These are phyloP conservation scores for Acinonyx jubatus DNA, from an alignment of 2,113 vertebrate species.

Conservation along the genomic window DNA sequence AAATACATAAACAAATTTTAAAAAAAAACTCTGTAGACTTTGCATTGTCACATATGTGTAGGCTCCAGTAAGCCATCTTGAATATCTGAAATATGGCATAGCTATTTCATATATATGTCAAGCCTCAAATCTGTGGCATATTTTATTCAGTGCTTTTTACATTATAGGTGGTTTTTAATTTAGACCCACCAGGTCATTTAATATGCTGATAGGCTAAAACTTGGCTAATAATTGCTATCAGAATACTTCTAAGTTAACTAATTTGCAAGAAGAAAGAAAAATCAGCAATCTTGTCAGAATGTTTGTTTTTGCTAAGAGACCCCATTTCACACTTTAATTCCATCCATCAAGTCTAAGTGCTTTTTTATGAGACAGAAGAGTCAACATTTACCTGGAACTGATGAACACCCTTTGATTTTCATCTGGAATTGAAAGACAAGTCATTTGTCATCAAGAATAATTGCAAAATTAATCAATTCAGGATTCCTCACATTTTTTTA, in stretches of 20 bases:
- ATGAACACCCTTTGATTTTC: background rate
- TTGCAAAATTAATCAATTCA: slow-evolving; percentile 30
- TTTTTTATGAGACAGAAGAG: slow-evolving; percentile 30
- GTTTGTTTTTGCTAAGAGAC: background rate
- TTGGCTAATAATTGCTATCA: background rate
- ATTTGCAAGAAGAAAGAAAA: background rate
- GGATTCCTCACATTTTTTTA: background rate
- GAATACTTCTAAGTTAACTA: background rate
- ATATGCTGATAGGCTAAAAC: slow-evolving; percentile 30
- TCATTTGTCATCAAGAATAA: background rate
- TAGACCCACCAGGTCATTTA: background rate
- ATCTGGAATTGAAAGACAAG: slow-evolving; percentile 1
- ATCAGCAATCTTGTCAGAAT: background rate
- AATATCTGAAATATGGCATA: background rate
- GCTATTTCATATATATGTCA: background rate
- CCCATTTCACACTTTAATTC: slow-evolving; percentile 10
- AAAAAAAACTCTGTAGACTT: background rate
- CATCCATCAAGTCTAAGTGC: background rate
- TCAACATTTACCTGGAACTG: slow-evolving; percentile 13
- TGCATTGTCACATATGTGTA: background rate
- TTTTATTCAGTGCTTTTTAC: background rate
- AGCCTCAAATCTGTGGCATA: background rate
- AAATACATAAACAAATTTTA: background rate
- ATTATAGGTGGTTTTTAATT: background rate
- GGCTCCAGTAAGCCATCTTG: background rate